These are phyloP conservation scores for Hippoglossus hippoglossus DNA, from an alignment of 2,797 vertebrate genomes.

Conservation along the genomic window DNA sequence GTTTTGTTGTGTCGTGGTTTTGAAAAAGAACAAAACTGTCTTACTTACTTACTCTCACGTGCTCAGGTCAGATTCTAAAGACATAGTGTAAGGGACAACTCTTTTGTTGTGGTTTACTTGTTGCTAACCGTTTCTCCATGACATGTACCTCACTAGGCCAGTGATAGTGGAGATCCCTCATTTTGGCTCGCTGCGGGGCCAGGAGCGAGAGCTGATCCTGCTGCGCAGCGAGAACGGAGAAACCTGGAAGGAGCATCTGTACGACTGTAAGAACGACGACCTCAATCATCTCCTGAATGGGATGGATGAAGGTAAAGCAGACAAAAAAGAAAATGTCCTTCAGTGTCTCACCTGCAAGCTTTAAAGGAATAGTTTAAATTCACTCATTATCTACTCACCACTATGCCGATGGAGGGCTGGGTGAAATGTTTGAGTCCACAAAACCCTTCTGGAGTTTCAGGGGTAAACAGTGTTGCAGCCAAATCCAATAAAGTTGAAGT, in stretches of 20 bases:
- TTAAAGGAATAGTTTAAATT: no score
- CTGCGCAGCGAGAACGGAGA: constrained; percentile 98
- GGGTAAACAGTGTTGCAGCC: no score
- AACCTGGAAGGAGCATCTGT: constrained; percentile 97
- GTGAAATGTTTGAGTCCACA: no score
- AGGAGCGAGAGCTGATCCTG: constrained; percentile 96
- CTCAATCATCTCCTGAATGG: constrained; percentile 93
- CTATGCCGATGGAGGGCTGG: no score
- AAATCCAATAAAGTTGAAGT: no score
- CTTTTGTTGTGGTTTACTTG: neutral
- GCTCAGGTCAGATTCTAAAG: neutral
- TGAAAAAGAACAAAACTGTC: no score
- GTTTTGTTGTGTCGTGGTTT: no score
- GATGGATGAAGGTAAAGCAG: constrained; percentile 95
- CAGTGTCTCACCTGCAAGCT: no score
- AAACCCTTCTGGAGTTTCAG: no score
- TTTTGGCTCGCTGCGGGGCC: constrained; percentile 96
- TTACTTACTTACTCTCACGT: neutral
- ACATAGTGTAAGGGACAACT: neutral
- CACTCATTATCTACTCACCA: no score
- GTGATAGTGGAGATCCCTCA: constrained; percentile 99
- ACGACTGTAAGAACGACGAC: constrained; percentile 93
- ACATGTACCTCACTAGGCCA: constrained; percentile 86
- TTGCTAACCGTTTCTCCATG: constrained; percentile 23
- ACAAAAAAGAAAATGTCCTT: no score